phyloP scores from a whole-genome alignment of 2,888 invertebrate genomes.

The Andricus curvator region DNA sequence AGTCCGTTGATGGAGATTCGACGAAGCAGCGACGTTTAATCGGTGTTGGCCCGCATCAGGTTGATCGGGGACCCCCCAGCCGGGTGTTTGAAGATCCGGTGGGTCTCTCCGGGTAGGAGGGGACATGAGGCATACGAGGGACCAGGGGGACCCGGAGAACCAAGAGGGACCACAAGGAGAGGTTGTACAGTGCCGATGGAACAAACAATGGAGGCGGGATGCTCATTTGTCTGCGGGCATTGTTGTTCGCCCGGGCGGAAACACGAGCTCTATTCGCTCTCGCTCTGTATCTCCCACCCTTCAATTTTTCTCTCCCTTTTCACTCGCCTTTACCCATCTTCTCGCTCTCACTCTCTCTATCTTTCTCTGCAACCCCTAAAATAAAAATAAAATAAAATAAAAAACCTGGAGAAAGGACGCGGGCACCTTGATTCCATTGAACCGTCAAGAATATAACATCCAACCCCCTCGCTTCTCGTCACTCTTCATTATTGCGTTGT shows the following conservation, averaged over 20 bases:
- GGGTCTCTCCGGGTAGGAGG: constrained; percentile 50
- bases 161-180: constrained; percentile 61
- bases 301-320: constrained; percentile 52
- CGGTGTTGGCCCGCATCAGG: constrained; percentile 76
- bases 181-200: constrained; percentile 71
- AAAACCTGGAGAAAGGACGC: constrained; percentile 44
- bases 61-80: constrained; percentile 76
- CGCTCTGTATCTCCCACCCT: constrained; percentile 45
- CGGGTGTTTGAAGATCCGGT: constrained; percentile 60
- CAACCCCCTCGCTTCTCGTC: constrained; percentile 26
- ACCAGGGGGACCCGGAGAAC: constrained; percentile 52
- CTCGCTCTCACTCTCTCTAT: background rate
- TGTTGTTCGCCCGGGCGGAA: constrained; percentile 76
- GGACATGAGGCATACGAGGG: constrained; percentile 52
- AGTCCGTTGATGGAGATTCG: constrained; percentile 69
- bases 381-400: constrained; percentile 2
- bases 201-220: constrained; percentile 78
- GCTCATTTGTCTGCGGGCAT: constrained; percentile 78
- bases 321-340: constrained; percentile 36
- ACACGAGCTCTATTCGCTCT: constrained; percentile 72
- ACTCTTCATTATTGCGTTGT: constrained; percentile 48
- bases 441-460: constrained; percentile 26
- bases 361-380: constrained; percentile 39
- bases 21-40: constrained; percentile 74
- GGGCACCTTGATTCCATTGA: constrained; percentile 36